These are phyloP conservation scores for Rosalia funebris DNA, from an alignment of 2,888 invertebrate species.

Conservation along the genomic window DNA sequence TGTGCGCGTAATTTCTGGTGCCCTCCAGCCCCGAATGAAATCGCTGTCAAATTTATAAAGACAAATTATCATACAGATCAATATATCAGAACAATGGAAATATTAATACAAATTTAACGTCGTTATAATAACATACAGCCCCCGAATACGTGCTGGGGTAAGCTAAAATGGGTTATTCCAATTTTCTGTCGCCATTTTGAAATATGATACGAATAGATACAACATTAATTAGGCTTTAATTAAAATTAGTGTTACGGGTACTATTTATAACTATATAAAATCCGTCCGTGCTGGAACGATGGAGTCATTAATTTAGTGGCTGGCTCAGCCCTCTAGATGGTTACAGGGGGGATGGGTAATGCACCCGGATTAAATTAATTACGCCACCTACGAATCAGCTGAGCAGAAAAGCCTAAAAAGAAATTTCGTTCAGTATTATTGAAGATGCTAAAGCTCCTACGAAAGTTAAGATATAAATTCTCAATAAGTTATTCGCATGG, in stretches of 20 bases:
- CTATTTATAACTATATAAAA: constrained; percentile 21
- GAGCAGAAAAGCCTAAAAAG: too few relatives aligned
- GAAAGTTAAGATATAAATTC: too few relatives aligned
- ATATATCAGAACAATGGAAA: constrained; percentile 4
- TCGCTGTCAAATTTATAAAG: neutral
- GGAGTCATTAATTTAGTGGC: neutral
- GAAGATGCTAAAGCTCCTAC: too few relatives aligned
- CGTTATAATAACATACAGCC: neutral
- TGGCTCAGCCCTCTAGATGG: too few relatives aligned
- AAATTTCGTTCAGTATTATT: too few relatives aligned
- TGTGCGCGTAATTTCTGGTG: too few relatives aligned
- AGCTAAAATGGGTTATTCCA: constrained; percentile 12
- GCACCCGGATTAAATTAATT: too few relatives aligned
- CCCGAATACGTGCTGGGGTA: constrained; percentile 3
- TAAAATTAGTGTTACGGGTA: constrained; percentile 15
- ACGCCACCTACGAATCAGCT: too few relatives aligned
- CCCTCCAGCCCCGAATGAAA: neutral
- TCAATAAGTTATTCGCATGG: too few relatives aligned
- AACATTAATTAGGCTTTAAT: constrained; percentile 22
- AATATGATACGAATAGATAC: constrained; percentile 13
- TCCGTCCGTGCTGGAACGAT: neutral
- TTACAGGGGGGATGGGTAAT: too few relatives aligned
- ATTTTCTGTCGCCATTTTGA: neutral
- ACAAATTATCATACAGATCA: neutral
- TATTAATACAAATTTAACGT: constrained; percentile 1